Evolutionary conservation across 2,113 vertebrate species (phyloP).

Genomic region (Bufo gargarizans): DNA sequence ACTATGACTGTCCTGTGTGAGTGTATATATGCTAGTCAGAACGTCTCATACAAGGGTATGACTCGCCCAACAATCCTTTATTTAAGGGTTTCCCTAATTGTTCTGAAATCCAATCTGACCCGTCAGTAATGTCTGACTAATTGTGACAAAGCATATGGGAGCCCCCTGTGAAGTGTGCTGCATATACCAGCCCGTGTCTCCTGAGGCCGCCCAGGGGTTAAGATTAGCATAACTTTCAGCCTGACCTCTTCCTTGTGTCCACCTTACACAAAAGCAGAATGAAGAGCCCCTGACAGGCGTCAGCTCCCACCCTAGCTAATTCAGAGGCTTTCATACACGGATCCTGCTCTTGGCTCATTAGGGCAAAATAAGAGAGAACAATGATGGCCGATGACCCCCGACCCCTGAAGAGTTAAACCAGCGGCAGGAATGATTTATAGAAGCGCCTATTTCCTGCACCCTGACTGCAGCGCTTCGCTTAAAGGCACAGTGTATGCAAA

Average conservation of each 20-base stretch:
- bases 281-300: slow-evolving; percentile 28
- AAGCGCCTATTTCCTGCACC: neutral
- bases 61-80: neutral
- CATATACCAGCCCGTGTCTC: neutral
- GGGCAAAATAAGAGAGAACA: slow-evolving; percentile 28
- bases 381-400: neutral
- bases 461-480: no score
- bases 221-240: slow-evolving; percentile 44
- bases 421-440: neutral
- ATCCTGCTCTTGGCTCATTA: slow-evolving; percentile 37
- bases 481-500: neutral
- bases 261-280: slow-evolving; percentile 1
- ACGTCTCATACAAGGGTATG: no score
- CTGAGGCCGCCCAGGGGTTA: slow-evolving; percentile 21
- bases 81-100: slow-evolving; percentile 1
- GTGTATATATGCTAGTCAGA: no score
- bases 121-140: slow-evolving; percentile 33
- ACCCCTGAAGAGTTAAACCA: neutral
- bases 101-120: slow-evolving; percentile 34
- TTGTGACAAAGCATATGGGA: slow-evolving; percentile 44
- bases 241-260: slow-evolving; percentile 29
- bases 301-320: slow-evolving; percentile 25
- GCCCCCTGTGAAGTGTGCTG: neutral
- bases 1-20: no score
- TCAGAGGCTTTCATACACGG: neutral